phyloP scores from a whole-genome alignment of 2,113 vertebrate genomes.

The Apeltes quadracus region DNA sequence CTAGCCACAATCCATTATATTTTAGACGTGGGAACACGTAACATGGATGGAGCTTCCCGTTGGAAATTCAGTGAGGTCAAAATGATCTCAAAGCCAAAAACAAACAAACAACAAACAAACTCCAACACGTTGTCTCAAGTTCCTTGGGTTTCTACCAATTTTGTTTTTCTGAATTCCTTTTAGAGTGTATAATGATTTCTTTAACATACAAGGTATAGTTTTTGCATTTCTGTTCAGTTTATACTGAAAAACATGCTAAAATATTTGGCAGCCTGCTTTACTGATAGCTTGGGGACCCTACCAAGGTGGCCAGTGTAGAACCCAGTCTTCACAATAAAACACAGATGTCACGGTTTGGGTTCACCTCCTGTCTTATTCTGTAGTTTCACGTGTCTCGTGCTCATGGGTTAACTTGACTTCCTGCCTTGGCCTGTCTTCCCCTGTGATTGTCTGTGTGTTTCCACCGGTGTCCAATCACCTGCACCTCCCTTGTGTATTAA shows the following conservation, averaged over 20 bases:
- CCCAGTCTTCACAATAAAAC: background rate
- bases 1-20: conserved; percentile 29
- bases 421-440: too few relatives aligned
- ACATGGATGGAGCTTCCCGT: conserved; percentile 24
- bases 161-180: background rate
- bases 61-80: conserved; percentile 29
- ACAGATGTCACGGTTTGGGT: too few relatives aligned
- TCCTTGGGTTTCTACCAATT: conserved; percentile 26
- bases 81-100: conserved; percentile 1
- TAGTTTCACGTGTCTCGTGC: too few relatives aligned
- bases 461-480: too few relatives aligned
- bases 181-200: conserved; percentile 27
- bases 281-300: conserved; percentile 28
- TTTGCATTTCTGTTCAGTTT: conserved; percentile 13
- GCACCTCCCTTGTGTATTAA: too few relatives aligned
- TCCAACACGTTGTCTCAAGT: conserved; percentile 23
- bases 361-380: too few relatives aligned
- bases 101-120: background rate
- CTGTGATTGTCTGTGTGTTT: too few relatives aligned
- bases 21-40: conserved; percentile 33
- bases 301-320: background rate
- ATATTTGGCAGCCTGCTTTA: background rate
- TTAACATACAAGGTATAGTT: conserved; percentile 17
- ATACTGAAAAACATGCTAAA: too few relatives aligned
- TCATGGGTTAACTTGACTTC: too few relatives aligned